These are phyloP conservation scores for Notocelia uddmanniana DNA, from an alignment of 2,888 invertebrate genomes.

Conservation along the genomic window DNA sequence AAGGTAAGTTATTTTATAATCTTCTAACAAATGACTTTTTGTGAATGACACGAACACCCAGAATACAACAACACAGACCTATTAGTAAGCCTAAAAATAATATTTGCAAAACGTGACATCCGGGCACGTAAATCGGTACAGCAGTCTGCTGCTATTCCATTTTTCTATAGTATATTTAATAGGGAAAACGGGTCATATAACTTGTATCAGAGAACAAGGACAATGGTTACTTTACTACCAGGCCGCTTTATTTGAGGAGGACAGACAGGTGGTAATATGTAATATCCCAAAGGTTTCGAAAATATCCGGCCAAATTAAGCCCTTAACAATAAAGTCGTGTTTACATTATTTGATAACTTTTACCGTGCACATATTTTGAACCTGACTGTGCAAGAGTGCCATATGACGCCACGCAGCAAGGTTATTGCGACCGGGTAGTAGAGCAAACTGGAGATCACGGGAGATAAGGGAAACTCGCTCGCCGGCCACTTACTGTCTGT, in stretches of 20 bases:
- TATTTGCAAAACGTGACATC: slow-evolving; percentile 41
- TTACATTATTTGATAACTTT: too few species aligned
- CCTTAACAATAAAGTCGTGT: too few species aligned
- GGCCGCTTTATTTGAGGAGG: too few species aligned
- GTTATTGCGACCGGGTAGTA: background rate
- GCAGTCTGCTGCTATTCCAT: background rate
- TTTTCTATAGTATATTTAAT: slow-evolving; percentile 14
- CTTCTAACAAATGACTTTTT: background rate
- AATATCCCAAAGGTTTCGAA: too few species aligned
- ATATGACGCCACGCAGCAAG: too few species aligned
- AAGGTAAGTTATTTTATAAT: background rate
- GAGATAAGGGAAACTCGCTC: slow-evolving; percentile 58
- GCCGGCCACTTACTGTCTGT: slow-evolving; percentile 1
- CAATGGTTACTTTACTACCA: slow-evolving; percentile 6
- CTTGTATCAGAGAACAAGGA: background rate
- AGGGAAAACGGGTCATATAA: slow-evolving; percentile 31
- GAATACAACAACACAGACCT: background rate
- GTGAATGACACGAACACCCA: background rate
- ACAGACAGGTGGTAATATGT: too few species aligned
- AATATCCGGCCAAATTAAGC: too few species aligned
- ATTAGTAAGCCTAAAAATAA: slow-evolving; percentile 11
- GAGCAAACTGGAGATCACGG: slow-evolving; percentile 64
- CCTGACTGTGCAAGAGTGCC: too few species aligned
- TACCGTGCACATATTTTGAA: too few species aligned
- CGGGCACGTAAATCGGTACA: slow-evolving; percentile 6